phyloP scores from a whole-genome alignment of 2,113 vertebrate species.

The Balaeniceps rex region DNA sequence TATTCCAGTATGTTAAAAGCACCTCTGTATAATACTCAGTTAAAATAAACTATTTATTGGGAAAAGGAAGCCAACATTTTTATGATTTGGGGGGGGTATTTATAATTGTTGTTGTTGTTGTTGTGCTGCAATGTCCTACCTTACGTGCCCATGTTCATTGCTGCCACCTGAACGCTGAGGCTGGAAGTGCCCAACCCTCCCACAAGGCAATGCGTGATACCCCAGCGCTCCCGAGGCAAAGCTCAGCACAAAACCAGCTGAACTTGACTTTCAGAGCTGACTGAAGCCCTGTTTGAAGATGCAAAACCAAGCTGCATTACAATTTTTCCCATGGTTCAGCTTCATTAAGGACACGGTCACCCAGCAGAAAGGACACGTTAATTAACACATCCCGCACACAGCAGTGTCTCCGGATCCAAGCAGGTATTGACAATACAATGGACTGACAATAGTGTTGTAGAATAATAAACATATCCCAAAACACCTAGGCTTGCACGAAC shows the following conservation, averaged over 20 bases:
- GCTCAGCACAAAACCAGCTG: background rate
- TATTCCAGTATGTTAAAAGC: background rate
- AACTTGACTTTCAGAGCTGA: background rate
- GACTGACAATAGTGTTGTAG: background rate
- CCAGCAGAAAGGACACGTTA: background rate
- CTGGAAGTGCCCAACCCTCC: background rate
- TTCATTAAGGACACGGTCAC: background rate
- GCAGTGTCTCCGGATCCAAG: background rate
- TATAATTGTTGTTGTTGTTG: background rate
- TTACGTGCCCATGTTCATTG: background rate
- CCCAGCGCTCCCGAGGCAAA: background rate
- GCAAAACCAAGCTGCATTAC: background rate
- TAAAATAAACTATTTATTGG: conserved; percentile 4
- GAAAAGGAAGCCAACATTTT: background rate
- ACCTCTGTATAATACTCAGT: background rate
- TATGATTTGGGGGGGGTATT: background rate
- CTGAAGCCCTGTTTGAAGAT: fast-evolving
- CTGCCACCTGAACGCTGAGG: background rate
- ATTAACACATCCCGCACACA: background rate
- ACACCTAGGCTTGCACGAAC: background rate
- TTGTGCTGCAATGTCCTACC: background rate
- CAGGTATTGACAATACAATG: background rate
- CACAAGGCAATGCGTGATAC: background rate
- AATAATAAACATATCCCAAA: background rate
- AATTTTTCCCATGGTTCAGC: background rate